These are phyloP conservation scores for Drosophila ironensis DNA, from an alignment of 1,140 invertebrate species.

Conservation along the genomic window DNA sequence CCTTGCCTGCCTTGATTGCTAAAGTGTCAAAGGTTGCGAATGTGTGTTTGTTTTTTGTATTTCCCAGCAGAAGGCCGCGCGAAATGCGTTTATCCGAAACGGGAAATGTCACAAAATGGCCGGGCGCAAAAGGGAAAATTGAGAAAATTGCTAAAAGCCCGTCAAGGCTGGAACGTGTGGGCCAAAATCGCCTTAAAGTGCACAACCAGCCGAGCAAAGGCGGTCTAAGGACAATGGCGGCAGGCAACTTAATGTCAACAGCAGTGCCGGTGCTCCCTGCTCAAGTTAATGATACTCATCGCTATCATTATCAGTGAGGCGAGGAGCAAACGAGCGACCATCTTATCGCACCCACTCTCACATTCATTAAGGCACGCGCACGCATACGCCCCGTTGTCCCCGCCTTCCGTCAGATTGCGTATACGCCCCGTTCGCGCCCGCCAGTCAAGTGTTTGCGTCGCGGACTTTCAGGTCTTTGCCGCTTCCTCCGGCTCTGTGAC, in stretches of 20 bases:
- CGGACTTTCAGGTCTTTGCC: slow-evolving; percentile 11
- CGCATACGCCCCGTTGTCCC: slow-evolving; percentile 40
- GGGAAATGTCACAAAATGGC: slow-evolving; percentile 67
- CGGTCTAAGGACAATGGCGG: slow-evolving; percentile 25
- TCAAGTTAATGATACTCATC: slow-evolving; percentile 75
- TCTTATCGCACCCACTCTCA: slow-evolving; percentile 49
- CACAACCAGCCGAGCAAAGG: slow-evolving; percentile 17
- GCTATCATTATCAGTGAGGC: slow-evolving; percentile 64
- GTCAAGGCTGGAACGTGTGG: slow-evolving; percentile 48
- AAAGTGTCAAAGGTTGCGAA: slow-evolving; percentile 72
- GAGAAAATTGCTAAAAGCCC: slow-evolving; percentile 24
- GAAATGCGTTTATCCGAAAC: slow-evolving; percentile 73
- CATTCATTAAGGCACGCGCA: slow-evolving; percentile 69
- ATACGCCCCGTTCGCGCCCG: slow-evolving; percentile 46
- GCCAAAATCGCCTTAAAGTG: slow-evolving; percentile 65
- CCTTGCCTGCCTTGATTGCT: slow-evolving; percentile 42
- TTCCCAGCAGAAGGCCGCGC: slow-evolving; percentile 50
- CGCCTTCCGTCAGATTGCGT: slow-evolving; percentile 50
- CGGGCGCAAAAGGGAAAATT: slow-evolving; percentile 26
- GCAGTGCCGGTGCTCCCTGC: slow-evolving; percentile 19
- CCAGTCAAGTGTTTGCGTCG: slow-evolving; percentile 59
- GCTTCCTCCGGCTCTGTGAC: slow-evolving; percentile 45
- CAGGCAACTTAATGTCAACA: slow-evolving; percentile 58
- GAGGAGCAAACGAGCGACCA: slow-evolving; percentile 15
- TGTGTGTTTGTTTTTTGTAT: slow-evolving; percentile 14